Percentiles rank a stretch among this genome's conserved stretches.
phyloP scores from a whole-genome alignment of 2,797 vertebrate species.

The Mormyrus proboscirostris region DNA sequence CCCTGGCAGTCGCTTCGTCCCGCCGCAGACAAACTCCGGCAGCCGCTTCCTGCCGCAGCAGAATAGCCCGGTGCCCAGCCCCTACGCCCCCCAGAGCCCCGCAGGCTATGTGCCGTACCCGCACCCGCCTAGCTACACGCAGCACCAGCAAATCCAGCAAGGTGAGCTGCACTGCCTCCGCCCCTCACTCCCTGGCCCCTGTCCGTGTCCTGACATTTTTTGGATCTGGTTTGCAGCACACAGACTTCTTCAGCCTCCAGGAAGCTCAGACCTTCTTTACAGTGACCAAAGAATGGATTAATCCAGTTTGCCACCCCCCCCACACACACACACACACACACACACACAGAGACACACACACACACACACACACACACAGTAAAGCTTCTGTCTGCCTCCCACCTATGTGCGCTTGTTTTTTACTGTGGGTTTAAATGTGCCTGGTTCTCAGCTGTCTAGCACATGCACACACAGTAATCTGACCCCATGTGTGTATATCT shows the following conservation, averaged over 20 bases:
- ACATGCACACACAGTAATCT: background rate
- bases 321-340: background rate
- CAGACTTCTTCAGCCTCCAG: background rate
- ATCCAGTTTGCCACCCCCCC: background rate
- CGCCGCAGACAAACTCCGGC: slow-evolving; percentile 82
- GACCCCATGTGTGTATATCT: background rate
- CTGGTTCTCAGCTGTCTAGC: background rate
- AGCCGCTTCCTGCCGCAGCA: slow-evolving; percentile 87
- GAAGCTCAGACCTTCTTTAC: background rate
- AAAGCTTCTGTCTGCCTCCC: background rate
- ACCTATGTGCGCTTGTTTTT: background rate
- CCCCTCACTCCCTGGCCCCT: background rate
- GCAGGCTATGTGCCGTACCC: slow-evolving; percentile 91
- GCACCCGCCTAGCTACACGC: slow-evolving; percentile 86
- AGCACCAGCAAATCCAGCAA: slow-evolving; percentile 89
- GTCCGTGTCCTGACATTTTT: background rate
- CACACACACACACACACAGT: background rate
- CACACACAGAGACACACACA: too few relatives aligned
- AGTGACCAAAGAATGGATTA: background rate
- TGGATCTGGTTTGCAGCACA: background rate
- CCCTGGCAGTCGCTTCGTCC: slow-evolving; percentile 77
- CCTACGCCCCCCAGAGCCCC: slow-evolving; percentile 93
- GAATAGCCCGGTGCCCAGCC: slow-evolving; percentile 94
- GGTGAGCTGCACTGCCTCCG: slow-evolving; percentile 54
- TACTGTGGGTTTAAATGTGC: background rate